A percentile compares a stretch with the other conserved stretches of the same genome.
Conservation (phyloP, 2,888 invertebrate species). For the Melipona bicolor region DNA sequence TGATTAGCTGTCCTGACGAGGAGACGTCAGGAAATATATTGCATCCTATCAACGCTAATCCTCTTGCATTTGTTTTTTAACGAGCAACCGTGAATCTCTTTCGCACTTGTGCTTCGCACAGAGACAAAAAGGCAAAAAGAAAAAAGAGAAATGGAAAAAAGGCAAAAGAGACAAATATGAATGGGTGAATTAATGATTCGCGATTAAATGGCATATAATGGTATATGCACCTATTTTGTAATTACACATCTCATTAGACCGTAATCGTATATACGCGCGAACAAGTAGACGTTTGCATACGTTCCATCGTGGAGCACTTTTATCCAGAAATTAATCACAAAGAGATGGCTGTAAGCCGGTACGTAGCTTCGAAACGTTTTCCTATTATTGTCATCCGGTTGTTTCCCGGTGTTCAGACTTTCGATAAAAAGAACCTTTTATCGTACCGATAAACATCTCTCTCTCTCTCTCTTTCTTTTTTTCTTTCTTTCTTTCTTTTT, state of each 20-base stretch:
- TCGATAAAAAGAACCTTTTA: not conserved
- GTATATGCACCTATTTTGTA: not conserved
- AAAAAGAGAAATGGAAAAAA: not conserved
- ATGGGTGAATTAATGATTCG: constrained; percentile 7
- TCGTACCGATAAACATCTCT: constrained; percentile 19
- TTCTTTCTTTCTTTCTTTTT: not conserved
- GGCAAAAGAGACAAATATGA: not conserved
- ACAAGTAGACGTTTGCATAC: not conserved
- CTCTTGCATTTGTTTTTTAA: constrained; percentile 16
- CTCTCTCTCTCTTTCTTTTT: not conserved
- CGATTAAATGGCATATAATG: not conserved
- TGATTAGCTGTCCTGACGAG: constrained; percentile 3
- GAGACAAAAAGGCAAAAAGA: not conserved
- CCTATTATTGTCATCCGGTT: constrained; percentile 16
- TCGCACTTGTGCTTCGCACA: not conserved
- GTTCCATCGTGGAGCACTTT: not conserved
- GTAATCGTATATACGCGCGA: constrained; percentile 16
- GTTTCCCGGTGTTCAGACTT: not conserved
- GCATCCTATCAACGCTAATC: constrained; percentile 20
- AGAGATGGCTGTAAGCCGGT: not conserved
- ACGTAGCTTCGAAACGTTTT: not conserved
- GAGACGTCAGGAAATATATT: constrained; percentile 5
- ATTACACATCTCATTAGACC: constrained; percentile 41
- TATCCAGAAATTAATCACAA: constrained; percentile 11
- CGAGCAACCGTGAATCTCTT: not conserved